Conservation (phyloP, 2,113 vertebrate genomes). For the Saimiri boliviensis region DNA sequence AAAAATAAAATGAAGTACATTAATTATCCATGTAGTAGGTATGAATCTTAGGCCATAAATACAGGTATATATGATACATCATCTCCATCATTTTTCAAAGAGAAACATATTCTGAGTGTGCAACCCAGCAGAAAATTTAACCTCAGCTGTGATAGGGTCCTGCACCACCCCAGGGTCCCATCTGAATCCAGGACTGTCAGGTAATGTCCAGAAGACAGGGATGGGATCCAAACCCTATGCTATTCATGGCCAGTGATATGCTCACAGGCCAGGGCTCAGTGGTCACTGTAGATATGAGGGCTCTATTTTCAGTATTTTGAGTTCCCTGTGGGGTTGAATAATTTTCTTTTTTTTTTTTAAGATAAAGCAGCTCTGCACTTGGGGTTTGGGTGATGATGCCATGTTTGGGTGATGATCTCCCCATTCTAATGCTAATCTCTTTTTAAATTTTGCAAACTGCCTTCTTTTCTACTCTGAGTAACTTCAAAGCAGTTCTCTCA, state of each 20-base stretch:
- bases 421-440: not conserved
- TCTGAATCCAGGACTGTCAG: not conserved
- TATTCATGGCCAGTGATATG: not conserved
- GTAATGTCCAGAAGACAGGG: not conserved
- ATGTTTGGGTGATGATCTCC: not conserved
- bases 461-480: not conserved
- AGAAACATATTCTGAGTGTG: not conserved
- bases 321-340: not conserved
- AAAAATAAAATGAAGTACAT: constrained; percentile 12
- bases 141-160: not conserved
- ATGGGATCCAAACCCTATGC: not conserved
- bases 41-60: not conserved
- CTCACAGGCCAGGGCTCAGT: not conserved
- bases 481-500: not conserved
- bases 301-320: not conserved
- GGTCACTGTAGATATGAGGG: not conserved
- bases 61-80: not conserved
- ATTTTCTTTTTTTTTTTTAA: not conserved
- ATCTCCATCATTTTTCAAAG: not conserved
- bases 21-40: not conserved
- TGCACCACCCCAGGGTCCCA: not conserved
- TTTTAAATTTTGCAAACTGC: not conserved
- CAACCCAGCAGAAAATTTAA: not conserved
- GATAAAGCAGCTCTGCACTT: not conserved
- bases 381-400: not conserved